Conservation (phyloP, 1,140 invertebrate genomes). For the Zaprionus tsacasi region DNA sequence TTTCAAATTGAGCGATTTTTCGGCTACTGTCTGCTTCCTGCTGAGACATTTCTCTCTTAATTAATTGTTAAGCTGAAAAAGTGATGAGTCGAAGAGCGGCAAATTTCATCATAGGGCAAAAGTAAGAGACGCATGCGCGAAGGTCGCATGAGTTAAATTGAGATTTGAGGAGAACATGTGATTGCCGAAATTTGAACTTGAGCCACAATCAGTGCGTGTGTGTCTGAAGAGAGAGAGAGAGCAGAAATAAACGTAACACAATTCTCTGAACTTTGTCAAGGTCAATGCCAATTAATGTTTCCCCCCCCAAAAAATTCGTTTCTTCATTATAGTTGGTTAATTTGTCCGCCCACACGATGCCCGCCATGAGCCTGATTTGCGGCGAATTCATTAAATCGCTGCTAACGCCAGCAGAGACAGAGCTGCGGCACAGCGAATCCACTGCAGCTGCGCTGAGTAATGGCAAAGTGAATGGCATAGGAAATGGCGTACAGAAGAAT, state of each 20-base stretch:
- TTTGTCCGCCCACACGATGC: constrained; percentile 85
- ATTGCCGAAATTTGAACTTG: constrained; percentile 72
- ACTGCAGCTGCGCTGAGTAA: constrained; percentile 45
- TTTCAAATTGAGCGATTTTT: constrained; percentile 1
- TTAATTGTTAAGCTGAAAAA: constrained; percentile 50
- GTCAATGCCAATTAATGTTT: constrained; percentile 70
- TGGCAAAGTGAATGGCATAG: constrained; percentile 61
- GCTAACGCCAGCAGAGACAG: constrained; percentile 60
- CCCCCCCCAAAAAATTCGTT: constrained; percentile 19
- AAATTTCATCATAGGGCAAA: constrained; percentile 15
- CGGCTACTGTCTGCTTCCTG: constrained; percentile 32
- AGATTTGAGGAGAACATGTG: constrained; percentile 39
- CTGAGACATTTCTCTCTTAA: constrained; percentile 33
- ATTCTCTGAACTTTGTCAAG: constrained; percentile 72
- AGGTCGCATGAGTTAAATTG: constrained; percentile 26
- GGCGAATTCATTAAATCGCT: constrained; percentile 85
- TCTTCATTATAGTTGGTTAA: constrained; percentile 84
- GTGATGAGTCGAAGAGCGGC: constrained; percentile 2
- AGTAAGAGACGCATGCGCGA: constrained; percentile 59
- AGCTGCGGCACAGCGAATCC: constrained; percentile 20
- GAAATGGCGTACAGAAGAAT: constrained; percentile 17
- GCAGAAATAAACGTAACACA: constrained; percentile 42
- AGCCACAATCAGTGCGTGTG: constrained; percentile 54
- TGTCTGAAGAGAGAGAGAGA: background rate
- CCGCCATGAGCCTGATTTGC: constrained; percentile 85